Percentiles rank a stretch among this genome's conserved stretches.
These are phyloP conservation scores for Ochotona curzoniae DNA, from an alignment of 2,113 vertebrate genomes.

Conservation along the genomic window DNA sequence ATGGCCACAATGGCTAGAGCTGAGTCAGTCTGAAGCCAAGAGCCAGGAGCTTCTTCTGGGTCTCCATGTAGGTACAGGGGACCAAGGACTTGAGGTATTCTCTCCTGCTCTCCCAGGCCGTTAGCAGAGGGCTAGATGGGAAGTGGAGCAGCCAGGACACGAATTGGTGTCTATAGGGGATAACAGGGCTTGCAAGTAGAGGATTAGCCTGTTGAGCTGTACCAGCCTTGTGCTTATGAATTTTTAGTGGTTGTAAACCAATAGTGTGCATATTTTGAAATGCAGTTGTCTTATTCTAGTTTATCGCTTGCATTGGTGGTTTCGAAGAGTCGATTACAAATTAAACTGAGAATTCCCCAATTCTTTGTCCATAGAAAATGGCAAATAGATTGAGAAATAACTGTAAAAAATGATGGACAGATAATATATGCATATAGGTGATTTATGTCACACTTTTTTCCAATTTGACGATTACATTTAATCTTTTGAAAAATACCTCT, in stretches of 20 bases:
- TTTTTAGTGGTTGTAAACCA: slow-evolving; percentile 4
- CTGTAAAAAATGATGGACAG: neutral
- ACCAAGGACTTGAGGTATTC: too few relatives aligned
- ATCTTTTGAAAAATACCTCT: slow-evolving; percentile 31
- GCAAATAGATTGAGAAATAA: neutral
- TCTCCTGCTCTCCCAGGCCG: too few relatives aligned
- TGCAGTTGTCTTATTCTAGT: slow-evolving; percentile 34
- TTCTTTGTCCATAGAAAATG: neutral
- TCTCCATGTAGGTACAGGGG: too few relatives aligned
- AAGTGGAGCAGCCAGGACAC: too few relatives aligned
- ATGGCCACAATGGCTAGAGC: too few relatives aligned
- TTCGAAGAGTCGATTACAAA: slow-evolving; percentile 4
- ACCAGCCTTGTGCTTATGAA: neutral
- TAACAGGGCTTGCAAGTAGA: too few relatives aligned
- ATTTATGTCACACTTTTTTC: slow-evolving; percentile 34
- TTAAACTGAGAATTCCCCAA: neutral
- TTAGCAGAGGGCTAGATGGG: too few relatives aligned
- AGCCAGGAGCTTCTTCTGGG: too few relatives aligned
- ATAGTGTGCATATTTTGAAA: slow-evolving; percentile 16
- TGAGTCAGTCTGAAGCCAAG: too few relatives aligned
- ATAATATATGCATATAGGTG: neutral
- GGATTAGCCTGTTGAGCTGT: too few relatives aligned
- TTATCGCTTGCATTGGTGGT: neutral
- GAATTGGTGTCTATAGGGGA: too few relatives aligned
- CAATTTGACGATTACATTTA: neutral